phyloP scores from a whole-genome alignment of 2,113 vertebrate species.

The Leiothrix lutea region DNA sequence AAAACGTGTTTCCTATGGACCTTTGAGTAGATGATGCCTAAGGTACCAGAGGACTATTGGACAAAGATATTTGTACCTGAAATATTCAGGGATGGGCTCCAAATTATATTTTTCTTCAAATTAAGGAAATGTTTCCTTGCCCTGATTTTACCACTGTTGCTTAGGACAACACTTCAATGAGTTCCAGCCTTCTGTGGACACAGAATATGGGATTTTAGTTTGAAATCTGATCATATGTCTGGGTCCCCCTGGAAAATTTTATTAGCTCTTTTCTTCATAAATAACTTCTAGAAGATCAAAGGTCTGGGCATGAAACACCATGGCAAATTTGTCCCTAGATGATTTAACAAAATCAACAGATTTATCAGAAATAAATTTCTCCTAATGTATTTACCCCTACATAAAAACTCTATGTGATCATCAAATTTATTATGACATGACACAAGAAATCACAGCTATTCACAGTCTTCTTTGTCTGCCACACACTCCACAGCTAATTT shows the following conservation, averaged over 20 bases:
- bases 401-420: neutral
- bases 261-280: neutral
- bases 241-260: neutral
- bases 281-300: neutral
- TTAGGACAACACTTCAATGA: neutral
- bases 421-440: neutral
- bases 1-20: neutral
- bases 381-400: neutral
- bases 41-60: neutral
- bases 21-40: neutral
- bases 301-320: neutral
- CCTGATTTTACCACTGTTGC: neutral
- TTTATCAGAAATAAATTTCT: neutral
- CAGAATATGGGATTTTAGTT: neutral
- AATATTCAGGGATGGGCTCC: neutral
- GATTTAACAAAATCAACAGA: neutral
- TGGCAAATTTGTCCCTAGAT: neutral
- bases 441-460: slow-evolving; percentile 8
- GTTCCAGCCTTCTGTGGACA: neutral
- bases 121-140: neutral
- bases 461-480: neutral
- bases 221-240: neutral
- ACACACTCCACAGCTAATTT: neutral
- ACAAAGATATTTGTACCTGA: neutral
- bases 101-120: neutral